Base-by-base conservation (phyloP, 2,888 invertebrate species). In the Polydrusus pterygomalis region DNA sequence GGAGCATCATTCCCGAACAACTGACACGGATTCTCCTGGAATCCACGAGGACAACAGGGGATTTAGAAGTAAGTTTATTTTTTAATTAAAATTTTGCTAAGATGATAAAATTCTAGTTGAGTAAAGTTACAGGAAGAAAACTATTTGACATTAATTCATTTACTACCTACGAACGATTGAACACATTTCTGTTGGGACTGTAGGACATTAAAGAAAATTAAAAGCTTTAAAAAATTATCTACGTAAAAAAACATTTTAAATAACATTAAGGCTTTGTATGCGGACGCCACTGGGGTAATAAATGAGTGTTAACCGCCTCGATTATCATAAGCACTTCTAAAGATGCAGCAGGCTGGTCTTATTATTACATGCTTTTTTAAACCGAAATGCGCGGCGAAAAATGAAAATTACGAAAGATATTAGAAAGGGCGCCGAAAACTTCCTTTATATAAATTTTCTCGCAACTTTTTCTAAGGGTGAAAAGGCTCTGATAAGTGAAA, bases 51-150 rank as follows among this genome's bases (percentile, higher is more conserved):
- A 88, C 73, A 85, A 82, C 80, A 84, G 90, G 85, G 90, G 90
- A 85, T 90, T 90, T 86, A 88, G 90, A 87, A 90, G 91, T 91
- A 89, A 91, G 91, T 90, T 63, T 38, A 62, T 78, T 43, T 20
- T 60, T 38, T 15, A 58, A 30, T 69, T 56, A 17, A 18, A 45
- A 13, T 47, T n/a, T 34, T 34, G 10, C 34, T 34, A 10, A 34
- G n/a, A n/a, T n/a, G n/a, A n/a, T n/a, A n/a, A n/a, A n/a, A n/a
- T n/a, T n/a, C n/a, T n/a, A n/a, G n/a, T n/a, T n/a, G n/a, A n/a
- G n/a, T n/a, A n/a, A n/a, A n/a, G n/a, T n/a, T n/a, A n/a, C n/a
- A n/a, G n/a, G n/a, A n/a, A n/a, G n/a, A n/a, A n/a, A n/a, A n/a
- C n/a, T n/a, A n/a, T n/a, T n/a, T n/a, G n/a, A n/a, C n/a, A n/a